Percentiles rank a stretch among this genome's conserved stretches.
These are phyloP conservation scores for Melanotaenia parkinsoni DNA, from an alignment of 2,797 vertebrate species.

Conservation along the genomic window DNA sequence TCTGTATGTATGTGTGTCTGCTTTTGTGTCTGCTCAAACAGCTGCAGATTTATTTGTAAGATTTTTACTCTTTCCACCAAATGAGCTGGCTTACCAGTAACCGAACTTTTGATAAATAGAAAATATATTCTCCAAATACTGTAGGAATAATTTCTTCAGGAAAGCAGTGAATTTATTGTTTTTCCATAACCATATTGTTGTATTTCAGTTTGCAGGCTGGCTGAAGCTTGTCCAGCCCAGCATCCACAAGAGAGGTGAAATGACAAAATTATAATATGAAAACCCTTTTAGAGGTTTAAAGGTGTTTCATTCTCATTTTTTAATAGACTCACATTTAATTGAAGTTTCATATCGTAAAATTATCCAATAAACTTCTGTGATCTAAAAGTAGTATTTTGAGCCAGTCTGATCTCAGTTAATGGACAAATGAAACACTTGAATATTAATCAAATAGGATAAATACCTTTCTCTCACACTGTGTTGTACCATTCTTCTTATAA, in stretches of 20 bases:
- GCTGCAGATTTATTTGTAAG: conserved; percentile 2
- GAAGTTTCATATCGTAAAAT: background rate
- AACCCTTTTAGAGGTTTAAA: background rate
- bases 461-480: background rate
- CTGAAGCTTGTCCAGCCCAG: no score
- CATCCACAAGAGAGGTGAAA: background rate
- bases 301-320: background rate
- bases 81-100: background rate
- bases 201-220: background rate
- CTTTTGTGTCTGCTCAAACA: conserved; percentile 54
- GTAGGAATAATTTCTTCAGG: background rate
- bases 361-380: background rate
- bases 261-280: background rate
- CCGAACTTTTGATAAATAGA: background rate
- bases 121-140: background rate
- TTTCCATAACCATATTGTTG: background rate
- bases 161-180: background rate
- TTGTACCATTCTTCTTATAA: background rate
- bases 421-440: background rate
- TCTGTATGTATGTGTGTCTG: conserved; percentile 24
- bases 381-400: background rate
- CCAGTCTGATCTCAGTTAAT: background rate
- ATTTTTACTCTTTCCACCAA: conserved; percentile 22
- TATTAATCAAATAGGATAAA: background rate
- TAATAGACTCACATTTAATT: background rate